These are phyloP conservation scores for Phalacrocorax pelagicus DNA, from an alignment of 2,113 vertebrate genomes.

Conservation along the genomic window DNA sequence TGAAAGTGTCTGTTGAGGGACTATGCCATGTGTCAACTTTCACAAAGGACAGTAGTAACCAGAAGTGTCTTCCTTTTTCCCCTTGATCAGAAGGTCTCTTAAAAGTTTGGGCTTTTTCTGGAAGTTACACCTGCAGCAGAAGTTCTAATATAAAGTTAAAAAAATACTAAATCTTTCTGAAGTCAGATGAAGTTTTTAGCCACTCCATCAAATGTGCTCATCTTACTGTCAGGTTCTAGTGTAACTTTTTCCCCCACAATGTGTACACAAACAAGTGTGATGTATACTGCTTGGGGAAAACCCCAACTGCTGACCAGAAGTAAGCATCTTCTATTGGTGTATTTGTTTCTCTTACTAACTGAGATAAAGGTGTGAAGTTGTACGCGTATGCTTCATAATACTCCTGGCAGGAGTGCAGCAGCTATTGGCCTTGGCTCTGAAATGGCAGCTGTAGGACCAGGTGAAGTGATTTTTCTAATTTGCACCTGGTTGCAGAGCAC, in stretches of 20 bases:
- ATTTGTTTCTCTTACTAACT: neutral
- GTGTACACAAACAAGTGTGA: neutral
- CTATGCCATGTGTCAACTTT: neutral
- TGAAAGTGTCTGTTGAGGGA: neutral
- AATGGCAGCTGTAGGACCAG: neutral
- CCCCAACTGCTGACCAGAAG: rapidly evolving
- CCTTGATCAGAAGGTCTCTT: neutral
- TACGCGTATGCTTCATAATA: too few species aligned
- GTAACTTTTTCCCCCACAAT: neutral
- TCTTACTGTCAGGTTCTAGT: neutral
- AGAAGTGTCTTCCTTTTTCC: neutral
- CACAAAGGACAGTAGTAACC: neutral
- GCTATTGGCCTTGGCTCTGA: neutral
- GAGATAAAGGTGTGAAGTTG: neutral
- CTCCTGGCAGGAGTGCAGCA: neutral
- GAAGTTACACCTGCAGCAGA: neutral
- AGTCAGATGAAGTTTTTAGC: neutral
- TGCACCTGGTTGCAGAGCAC: neutral
- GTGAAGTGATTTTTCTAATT: neutral
- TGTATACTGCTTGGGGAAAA: neutral
- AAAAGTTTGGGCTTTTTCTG: neutral
- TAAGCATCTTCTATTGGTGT: neutral
- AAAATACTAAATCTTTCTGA: neutral
- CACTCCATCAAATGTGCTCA: neutral
- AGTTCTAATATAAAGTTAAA: neutral